phyloP scores from a whole-genome alignment of 35 echinoderm and acorn worm genomes.

The Heliocidaris erythrogramma region DNA sequence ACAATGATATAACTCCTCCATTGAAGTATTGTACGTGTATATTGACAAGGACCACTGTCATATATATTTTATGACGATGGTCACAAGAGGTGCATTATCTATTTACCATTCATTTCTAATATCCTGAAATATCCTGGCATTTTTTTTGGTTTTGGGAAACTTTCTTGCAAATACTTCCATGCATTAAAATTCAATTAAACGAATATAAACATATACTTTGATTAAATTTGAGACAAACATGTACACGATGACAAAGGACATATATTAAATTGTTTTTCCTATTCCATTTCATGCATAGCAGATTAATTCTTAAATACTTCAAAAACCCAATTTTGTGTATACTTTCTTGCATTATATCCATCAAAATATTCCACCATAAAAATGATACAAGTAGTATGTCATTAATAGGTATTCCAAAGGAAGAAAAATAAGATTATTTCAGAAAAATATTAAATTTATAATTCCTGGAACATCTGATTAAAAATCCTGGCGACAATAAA shows the following conservation, averaged over 20 bases:
- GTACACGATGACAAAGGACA: background rate
- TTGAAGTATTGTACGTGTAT: no score
- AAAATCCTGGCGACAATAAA: background rate
- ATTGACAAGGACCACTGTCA: no score
- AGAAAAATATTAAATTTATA: background rate
- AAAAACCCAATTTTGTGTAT: background rate
- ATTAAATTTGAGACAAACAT: background rate
- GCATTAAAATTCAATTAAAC: no score
- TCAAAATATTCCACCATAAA: no score
- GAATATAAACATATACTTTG: no score
- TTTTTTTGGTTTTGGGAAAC: background rate
- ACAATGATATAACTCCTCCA: no score
- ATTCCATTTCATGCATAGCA: background rate
- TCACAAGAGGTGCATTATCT: no score
- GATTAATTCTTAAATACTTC: background rate
- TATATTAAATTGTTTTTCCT: background rate
- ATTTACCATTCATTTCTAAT: no score
- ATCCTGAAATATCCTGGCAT: background rate
- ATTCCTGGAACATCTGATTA: background rate
- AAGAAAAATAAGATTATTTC: no score
- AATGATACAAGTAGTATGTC: no score
- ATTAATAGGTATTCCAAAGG: background rate
- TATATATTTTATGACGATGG: no score
- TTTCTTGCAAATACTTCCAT: background rate
- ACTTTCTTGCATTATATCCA: background rate